Base-by-base conservation (phyloP, 2,888 invertebrate species). In the Sphaerophoria rueppellii region DNA sequence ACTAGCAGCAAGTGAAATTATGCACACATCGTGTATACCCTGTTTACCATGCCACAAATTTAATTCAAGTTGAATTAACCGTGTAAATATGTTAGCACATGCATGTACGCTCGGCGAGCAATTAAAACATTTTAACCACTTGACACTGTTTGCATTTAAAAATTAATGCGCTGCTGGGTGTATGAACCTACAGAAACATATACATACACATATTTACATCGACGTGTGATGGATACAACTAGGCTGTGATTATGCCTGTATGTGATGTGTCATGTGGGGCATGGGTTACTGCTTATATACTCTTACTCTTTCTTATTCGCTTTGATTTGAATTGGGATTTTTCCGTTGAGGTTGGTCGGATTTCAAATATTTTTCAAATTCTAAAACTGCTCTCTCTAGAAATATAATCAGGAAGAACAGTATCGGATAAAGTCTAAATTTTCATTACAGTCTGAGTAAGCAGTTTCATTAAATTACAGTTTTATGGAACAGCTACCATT, bases 41-140 rank as follows among this genome's bases (percentile, higher is more conserved):
- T 61, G 52, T 55, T 9, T 43, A 48, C 46, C 57, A 46, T 77
- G 63, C 73, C 77, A 77, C 76, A 80, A 85, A 85, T 81, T 85
- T 81, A 77, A 81, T 85, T 85, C 85, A 81, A 85, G 80, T 81
- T 76, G 85, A 85, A 85, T 85, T 85, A 85, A 81, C 85, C 73
- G 73, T 81, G 80, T 81, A 85, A 85, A 85, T 85, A 85, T 85
- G 80, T 81, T 77, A 80, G 76, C 81, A 76, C 69, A 81, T 73
- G 85, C 85, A 76, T 77, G 81, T 73, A 77, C 76, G 85, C 85
- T 81, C 54, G 46, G 57, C 73, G 76, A 76, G 85, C 85, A 80
- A 81, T 85, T 85, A 85, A 85, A 85, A 77, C 85, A 81, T 85
- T 80, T 85, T 85, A 85, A 85, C 85, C 85, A 85, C 85, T 85